Evolutionary conservation across 2,888 invertebrate species (phyloP).

Genomic region (Dicranocentrus wangi): DNA sequence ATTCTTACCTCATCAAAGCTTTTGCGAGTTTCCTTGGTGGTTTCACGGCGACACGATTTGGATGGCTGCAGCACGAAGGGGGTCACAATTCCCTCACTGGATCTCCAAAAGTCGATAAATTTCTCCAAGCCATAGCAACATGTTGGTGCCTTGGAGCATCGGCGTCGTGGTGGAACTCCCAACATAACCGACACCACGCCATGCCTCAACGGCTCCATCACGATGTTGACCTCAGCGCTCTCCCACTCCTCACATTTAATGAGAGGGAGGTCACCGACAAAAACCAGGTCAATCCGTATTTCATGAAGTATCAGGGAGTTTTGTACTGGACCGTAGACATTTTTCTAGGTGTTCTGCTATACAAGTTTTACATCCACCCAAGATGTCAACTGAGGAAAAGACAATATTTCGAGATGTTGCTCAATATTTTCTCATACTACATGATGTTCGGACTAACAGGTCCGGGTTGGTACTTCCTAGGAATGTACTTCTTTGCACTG

Average conservation of each 20-base stretch:
- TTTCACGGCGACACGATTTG: not conserved
- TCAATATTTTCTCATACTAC: not conserved
- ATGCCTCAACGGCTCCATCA: no score
- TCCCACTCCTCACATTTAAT: constrained; percentile 69
- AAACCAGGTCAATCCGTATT: constrained; percentile 16
- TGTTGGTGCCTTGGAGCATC: constrained; percentile 52
- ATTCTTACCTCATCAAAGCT: not conserved
- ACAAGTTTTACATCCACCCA: constrained; percentile 40
- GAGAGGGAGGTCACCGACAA: constrained; percentile 49
- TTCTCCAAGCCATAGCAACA: constrained; percentile 45
- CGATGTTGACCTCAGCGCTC: constrained; percentile 69
- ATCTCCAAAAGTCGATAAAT: constrained; percentile 2
- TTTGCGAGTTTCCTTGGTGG: not conserved
- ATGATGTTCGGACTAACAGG: constrained; percentile 1
- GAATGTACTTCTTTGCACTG: constrained; percentile 16
- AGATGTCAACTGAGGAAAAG: constrained; percentile 26
- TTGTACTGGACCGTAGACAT: constrained; percentile 39
- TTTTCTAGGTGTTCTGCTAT: constrained; percentile 1
- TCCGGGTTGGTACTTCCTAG: constrained; percentile 1
- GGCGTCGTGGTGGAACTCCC: constrained; percentile 28
- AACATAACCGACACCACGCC: no score
- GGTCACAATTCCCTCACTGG: constrained; percentile 44
- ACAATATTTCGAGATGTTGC: constrained; percentile 27
- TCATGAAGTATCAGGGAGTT: constrained; percentile 33
- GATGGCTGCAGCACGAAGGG: constrained; percentile 41